Percentiles rank a stretch among this genome's conserved stretches.
These are phyloP conservation scores for Corydoras sp. DNA, from an alignment of 2,113 vertebrate species.

Conservation along the genomic window DNA sequence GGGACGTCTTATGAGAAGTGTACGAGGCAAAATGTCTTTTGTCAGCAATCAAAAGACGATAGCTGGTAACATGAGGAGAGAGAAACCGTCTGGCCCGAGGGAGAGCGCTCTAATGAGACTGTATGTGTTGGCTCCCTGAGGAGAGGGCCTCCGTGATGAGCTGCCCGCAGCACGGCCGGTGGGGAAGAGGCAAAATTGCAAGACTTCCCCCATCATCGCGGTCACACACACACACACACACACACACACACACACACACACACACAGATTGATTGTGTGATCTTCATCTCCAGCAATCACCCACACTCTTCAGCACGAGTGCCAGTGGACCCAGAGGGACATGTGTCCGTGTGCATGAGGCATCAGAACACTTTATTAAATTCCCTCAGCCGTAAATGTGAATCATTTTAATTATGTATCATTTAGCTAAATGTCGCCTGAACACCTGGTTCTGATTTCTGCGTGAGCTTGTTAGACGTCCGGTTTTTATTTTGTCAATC, in stretches of 20 bases:
- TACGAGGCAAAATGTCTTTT: neutral
- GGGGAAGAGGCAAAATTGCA: neutral
- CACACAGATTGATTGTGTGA: neutral
- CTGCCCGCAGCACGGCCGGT: constrained; percentile 28
- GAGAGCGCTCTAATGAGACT: constrained; percentile 34
- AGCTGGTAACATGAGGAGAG: neutral
- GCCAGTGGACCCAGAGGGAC: too few species aligned
- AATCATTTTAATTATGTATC: too few species aligned
- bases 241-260: neutral
- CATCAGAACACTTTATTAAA: too few species aligned
- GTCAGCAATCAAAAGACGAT: neutral
- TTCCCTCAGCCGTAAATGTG: too few species aligned
- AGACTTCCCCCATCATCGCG: neutral
- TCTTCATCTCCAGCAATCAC: too few species aligned
- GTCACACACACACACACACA: neutral
- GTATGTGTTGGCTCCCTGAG: constrained; percentile 25
- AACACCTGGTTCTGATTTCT: too few species aligned
- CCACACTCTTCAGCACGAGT: too few species aligned
- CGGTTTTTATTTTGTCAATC: too few species aligned
- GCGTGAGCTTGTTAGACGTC: too few species aligned
- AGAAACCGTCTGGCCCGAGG: constrained; percentile 17
- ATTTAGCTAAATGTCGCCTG: too few species aligned
- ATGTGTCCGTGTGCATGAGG: too few species aligned
- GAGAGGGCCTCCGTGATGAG: constrained; percentile 28
- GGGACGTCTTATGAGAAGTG: neutral